phyloP scores from a whole-genome alignment of 2,888 invertebrate genomes.

The Tuta absoluta region DNA sequence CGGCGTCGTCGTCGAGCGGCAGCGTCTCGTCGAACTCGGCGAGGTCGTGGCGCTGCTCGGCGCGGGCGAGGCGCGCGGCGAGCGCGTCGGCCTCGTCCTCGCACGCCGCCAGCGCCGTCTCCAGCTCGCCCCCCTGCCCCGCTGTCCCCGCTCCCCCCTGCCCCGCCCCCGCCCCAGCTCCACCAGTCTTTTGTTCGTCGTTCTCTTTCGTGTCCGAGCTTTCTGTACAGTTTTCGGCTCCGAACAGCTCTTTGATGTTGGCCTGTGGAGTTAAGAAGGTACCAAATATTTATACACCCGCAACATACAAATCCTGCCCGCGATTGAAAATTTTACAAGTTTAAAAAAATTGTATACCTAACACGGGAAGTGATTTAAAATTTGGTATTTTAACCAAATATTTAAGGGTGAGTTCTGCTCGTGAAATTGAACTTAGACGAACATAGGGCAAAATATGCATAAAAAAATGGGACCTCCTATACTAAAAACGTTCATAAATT shows the following conservation, averaged over 20 bases:
- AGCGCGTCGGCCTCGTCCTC: constrained; percentile 97
- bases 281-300: too few relatives aligned
- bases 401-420: too few relatives aligned
- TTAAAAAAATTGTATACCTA: too few relatives aligned
- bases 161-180: constrained; percentile 43
- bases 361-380: too few relatives aligned
- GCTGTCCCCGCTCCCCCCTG: constrained; percentile 87
- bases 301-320: too few relatives aligned
- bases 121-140: constrained; percentile 80
- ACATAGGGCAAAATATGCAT: too few relatives aligned
- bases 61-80: constrained; percentile 93
- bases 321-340: too few relatives aligned
- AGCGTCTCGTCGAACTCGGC: constrained; percentile 98
- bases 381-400: too few relatives aligned
- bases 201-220: constrained; percentile 80
- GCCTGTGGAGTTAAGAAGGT: constrained; percentile 60
- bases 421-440: too few relatives aligned
- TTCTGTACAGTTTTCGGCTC: constrained; percentile 83
- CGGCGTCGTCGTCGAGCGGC: constrained; percentile 87
- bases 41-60: constrained; percentile 93
- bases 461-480: too few relatives aligned
- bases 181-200: constrained; percentile 60
- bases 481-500: too few relatives aligned
- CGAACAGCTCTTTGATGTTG: constrained; percentile 96
- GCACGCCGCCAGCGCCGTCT: constrained; percentile 92